Base-by-base conservation (phyloP, 2,113 vertebrate genomes). In the Petrocephalus microphthalmus region DNA sequence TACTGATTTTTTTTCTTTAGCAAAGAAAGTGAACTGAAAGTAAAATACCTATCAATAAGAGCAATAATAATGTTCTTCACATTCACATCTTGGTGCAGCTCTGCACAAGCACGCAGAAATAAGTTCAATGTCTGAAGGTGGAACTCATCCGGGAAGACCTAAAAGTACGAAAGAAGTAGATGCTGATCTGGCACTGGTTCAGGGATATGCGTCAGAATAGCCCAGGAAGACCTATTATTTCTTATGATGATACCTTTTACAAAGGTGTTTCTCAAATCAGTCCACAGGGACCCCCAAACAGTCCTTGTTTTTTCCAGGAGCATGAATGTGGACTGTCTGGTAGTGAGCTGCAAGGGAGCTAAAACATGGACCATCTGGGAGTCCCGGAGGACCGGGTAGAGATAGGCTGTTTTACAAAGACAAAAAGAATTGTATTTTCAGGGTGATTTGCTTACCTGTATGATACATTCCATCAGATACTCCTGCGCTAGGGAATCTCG, bases 1-100 rank as follows among this genome's bases (percentile, higher is more conserved):
- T 8, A 17, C 25, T 19, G 49, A 37, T 37, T 33, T 56, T 33
- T 33, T 7, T 33, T 53, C n/a, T 84, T 85, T 7, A 54, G 51
- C 10, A 22, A 85, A 53, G 19, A 45, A 54, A 7, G 11, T 54
- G 15, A 53, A 2, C 33, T 33, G 54, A 56, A 52, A 25, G 7
- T 45, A 51, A 10, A 15, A 2, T 93, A 99, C 98, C 98, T 97
- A 94, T 99, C 98, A 91, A 99, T 99, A 92, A 99, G 97, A 92
- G 98, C 98, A 88, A 99, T 99, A 91, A 99, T 99, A 91, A 99
- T 99, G 94, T 99, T 99, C 95, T 99, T 99, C 88, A 99, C 98
- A 29, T 99, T 99, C 93, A 99, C 98, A 54, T 98, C 97, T 93
- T 99, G 98, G 91, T 99, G 98, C 86, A 99, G 95, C 90, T 99